These are phyloP conservation scores for Sula dactylatra DNA, from an alignment of 2,113 vertebrate genomes.

Conservation along the genomic window DNA sequence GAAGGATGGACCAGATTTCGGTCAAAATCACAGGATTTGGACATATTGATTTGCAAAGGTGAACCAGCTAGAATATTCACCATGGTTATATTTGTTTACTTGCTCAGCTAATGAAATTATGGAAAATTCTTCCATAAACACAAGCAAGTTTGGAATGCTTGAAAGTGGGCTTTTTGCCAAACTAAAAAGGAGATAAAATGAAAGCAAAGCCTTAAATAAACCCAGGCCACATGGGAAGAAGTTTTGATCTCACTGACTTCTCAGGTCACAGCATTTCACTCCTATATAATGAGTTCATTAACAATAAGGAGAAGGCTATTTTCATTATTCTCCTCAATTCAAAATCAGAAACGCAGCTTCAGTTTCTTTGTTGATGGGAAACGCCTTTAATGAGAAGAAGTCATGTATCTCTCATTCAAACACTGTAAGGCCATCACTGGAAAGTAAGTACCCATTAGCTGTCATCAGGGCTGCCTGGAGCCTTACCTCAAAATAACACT, in stretches of 20 bases:
- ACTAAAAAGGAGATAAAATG: background rate
- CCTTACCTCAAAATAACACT: background rate
- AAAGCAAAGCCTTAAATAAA: slow-evolving; percentile 2
- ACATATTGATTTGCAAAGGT: background rate
- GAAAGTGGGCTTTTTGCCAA: background rate
- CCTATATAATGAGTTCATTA: background rate
- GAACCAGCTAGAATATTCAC: background rate
- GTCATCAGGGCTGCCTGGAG: background rate
- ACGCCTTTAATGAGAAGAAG: background rate
- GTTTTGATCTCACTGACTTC: background rate
- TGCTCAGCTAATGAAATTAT: background rate
- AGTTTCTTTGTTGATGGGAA: background rate
- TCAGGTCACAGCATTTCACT: background rate
- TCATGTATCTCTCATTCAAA: background rate
- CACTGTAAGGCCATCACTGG: background rate
- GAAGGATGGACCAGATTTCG: background rate
- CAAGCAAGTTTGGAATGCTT: background rate
- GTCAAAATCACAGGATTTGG: background rate
- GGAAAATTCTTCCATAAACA: background rate
- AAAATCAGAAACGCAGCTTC: background rate
- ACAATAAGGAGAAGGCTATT: background rate
- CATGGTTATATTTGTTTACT: background rate
- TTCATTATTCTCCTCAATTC: background rate
- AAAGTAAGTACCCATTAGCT: background rate
- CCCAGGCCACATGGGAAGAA: background rate